phyloP scores from a whole-genome alignment of 2,888 invertebrate genomes.

The Aspidapion aeneum region DNA sequence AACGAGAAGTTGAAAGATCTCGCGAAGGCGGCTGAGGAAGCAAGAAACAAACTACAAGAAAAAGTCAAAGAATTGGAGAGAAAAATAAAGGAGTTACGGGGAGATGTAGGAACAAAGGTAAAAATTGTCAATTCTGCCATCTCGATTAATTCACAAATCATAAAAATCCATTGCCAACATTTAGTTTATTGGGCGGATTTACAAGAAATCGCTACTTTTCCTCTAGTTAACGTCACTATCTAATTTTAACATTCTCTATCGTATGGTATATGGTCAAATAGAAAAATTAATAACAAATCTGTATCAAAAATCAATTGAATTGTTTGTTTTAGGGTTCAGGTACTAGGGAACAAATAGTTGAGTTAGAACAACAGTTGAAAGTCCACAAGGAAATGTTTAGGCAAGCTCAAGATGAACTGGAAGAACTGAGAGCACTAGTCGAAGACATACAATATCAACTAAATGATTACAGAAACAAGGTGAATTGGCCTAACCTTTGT shows the following conservation, averaged over 20 bases:
- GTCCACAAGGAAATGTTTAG: constrained; percentile 54
- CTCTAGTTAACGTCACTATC: too few relatives aligned
- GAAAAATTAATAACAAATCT: too few relatives aligned
- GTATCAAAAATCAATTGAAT: too few relatives aligned
- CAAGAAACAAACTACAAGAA: constrained; percentile 57
- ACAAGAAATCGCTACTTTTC: too few relatives aligned
- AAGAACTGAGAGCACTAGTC: constrained; percentile 54
- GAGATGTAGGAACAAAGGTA: constrained; percentile 39
- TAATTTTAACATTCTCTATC: too few relatives aligned
- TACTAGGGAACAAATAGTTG: constrained; percentile 60
- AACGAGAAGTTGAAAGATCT: constrained; percentile 50
- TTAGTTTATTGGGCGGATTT: not conserved
- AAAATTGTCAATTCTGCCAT: too few relatives aligned
- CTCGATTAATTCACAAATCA: too few relatives aligned
- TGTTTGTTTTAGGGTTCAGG: constrained; percentile 33
- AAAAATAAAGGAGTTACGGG: constrained; percentile 46
- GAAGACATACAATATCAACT: constrained; percentile 65
- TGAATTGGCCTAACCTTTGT: constrained; percentile 35
- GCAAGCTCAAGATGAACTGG: constrained; percentile 60
- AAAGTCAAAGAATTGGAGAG: constrained; percentile 58
- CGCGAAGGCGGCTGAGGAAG: constrained; percentile 45
- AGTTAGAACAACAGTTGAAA: constrained; percentile 55
- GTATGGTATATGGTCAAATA: too few relatives aligned
- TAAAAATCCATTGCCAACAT: not conserved
- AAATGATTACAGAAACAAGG: constrained; percentile 67